Base-by-base conservation (phyloP, 2,888 invertebrate species). In the Thumatha senex region DNA sequence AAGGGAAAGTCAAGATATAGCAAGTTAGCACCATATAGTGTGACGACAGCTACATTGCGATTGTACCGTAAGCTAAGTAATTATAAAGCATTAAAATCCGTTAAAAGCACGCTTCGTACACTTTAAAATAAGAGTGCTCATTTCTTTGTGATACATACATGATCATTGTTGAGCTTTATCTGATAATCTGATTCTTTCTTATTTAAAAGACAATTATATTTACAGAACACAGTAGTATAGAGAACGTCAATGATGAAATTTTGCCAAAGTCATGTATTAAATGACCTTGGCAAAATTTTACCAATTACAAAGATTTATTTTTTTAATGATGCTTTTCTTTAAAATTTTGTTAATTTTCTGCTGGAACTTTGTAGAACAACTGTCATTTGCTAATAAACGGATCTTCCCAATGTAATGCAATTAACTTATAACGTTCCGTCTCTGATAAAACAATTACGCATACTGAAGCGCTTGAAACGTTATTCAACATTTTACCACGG, bases 1-100 rank as follows among this genome's bases (percentile, higher is more conserved):
- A 76, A 81, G 82, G 80, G 86, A 86, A 88, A 86, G 83, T 82
- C 79, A 73, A 24, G 18, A 24, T 24, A 81, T 80, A 80, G 74
- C 78, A 74, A 74, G 77, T 83, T 80, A 78, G 67, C 76, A 67
- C 63, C 65, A 66, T 45, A 59, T 60, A 67, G 58, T 67, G 68
- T 66, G 72, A 68, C 74, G 74, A 63, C 49, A 71, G 57, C 56
- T 55, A 62, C 66, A 69, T 67, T 49, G 64, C 70, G 58, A 64
- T 61, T 66, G 70, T 66, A 58, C 58, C 52, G 61, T 51, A 61
- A 62, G 66, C 63, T 51, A 54, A 62, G 64, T 65, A 51, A 64
- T 66, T 45, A 59, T 50, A 50, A 56, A 46, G 45, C 48, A 70
- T 63, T 61, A 66, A 53, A 39, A 51, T 39, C 58, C 57, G 65